phyloP scores from a whole-genome alignment of 2,888 invertebrate species.

The Epinotia brunnichana region DNA sequence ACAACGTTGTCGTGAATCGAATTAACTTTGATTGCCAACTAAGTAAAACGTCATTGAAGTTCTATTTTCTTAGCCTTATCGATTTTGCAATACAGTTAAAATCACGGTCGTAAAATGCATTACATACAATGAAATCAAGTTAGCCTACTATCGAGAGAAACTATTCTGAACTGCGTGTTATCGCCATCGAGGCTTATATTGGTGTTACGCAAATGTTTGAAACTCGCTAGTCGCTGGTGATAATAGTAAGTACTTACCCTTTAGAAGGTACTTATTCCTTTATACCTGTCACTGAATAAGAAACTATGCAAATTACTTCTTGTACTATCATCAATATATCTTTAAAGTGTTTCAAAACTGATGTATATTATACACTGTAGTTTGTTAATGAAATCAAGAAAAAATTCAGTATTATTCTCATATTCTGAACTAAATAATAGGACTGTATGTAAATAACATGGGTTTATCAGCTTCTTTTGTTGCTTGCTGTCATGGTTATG shows the following conservation, averaged over 20 bases:
- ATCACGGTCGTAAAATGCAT: slow-evolving; percentile 19
- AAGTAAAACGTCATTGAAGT: background rate
- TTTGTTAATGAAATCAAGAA: too few relatives aligned
- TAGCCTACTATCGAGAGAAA: slow-evolving; percentile 12
- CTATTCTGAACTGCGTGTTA: background rate
- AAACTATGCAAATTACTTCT: background rate
- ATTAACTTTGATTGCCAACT: background rate
- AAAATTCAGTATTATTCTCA: too few relatives aligned
- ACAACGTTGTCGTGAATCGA: background rate
- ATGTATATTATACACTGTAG: too few relatives aligned
- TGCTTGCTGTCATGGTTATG: too few relatives aligned
- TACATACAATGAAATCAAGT: slow-evolving; percentile 20
- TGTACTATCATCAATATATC: too few relatives aligned
- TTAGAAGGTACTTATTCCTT: too few relatives aligned
- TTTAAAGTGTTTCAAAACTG: too few relatives aligned
- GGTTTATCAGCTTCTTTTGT: too few relatives aligned
- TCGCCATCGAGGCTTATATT: background rate
- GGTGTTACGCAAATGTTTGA: background rate
- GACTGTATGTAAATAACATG: too few relatives aligned
- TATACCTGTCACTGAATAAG: background rate
- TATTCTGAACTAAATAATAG: too few relatives aligned
- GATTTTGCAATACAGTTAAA: slow-evolving; percentile 23
- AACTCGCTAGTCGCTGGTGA: background rate
- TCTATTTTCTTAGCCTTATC: slow-evolving; percentile 18
- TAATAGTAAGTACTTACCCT: background rate